Conservation (phyloP, 2,113 vertebrate genomes). For the Ariopsis seemanni region DNA sequence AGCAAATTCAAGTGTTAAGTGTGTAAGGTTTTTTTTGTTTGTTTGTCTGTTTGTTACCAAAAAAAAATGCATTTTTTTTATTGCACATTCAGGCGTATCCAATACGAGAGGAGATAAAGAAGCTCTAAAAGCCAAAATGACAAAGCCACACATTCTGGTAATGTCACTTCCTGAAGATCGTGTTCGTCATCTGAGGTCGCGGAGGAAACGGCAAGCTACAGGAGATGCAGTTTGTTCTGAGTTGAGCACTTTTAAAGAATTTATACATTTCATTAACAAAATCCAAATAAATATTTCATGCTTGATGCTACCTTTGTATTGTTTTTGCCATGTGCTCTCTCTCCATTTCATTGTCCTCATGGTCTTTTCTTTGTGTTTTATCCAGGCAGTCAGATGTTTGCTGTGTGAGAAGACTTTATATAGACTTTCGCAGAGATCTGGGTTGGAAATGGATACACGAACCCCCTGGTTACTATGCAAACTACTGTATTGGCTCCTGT, state of each 20-base stretch:
- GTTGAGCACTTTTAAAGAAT: conserved; percentile 56
- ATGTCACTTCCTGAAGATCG: conserved; percentile 81
- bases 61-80: too few relatives aligned
- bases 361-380: not conserved
- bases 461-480: conserved; percentile 85
- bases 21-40: too few relatives aligned
- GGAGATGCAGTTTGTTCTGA: conserved; percentile 61
- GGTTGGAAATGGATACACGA: conserved; percentile 93
- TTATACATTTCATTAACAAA: not conserved
- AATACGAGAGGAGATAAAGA: not conserved
- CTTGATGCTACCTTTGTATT: conserved; percentile 7
- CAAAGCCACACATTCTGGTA: conserved; percentile 78
- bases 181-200: conserved; percentile 63
- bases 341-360: not conserved
- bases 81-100: not conserved
- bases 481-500: conserved; percentile 89
- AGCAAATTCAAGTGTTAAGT: not conserved
- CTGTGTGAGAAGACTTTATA: conserved; percentile 84
- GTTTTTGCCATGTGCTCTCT: not conserved
- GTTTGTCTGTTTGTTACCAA: too few relatives aligned
- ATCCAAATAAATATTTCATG: not conserved
- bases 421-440: conserved; percentile 88
- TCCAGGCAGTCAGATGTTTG: conserved; percentile 78
- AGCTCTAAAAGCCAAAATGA: fast-evolving
- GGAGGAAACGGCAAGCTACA: conserved; percentile 74